Conservation (phyloP, 2,113 vertebrate genomes). For the Thomomys bottae region DNA sequence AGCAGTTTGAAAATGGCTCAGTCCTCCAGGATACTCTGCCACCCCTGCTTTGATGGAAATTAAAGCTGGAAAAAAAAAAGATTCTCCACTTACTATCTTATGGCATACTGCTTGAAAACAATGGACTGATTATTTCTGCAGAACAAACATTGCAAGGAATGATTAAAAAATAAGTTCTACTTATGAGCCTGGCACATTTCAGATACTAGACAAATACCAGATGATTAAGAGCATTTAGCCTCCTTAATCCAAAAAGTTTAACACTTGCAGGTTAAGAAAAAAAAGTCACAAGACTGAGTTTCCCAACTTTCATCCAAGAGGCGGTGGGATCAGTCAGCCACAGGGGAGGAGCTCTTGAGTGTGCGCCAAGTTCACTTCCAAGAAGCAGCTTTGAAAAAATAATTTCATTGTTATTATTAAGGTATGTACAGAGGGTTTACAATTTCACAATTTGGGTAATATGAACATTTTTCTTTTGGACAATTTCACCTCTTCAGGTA, state of each 20-base stretch:
- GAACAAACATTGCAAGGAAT: neutral
- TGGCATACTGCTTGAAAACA: neutral
- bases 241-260: slow-evolving; percentile 34
- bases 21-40: neutral
- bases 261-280: neutral
- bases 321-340: slow-evolving; percentile 38
- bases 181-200: slow-evolving; percentile 30
- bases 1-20: slow-evolving; percentile 16
- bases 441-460: no score
- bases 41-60: no score
- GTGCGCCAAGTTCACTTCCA: slow-evolving; percentile 44
- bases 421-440: no score
- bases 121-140: neutral
- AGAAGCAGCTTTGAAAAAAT: slow-evolving; percentile 20
- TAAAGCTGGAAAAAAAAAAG: neutral
- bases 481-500: no score
- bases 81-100: neutral
- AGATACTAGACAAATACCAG: slow-evolving; percentile 25
- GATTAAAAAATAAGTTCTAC: slow-evolving; percentile 39
- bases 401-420: no score
- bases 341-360: slow-evolving; percentile 46
- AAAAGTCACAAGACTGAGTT: slow-evolving; percentile 20
- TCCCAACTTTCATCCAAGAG: slow-evolving; percentile 30
- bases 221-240: slow-evolving; percentile 39
- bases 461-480: no score